Conservation (phyloP, 1,140 invertebrate genomes). For the Bathynomus jamesi region DNA sequence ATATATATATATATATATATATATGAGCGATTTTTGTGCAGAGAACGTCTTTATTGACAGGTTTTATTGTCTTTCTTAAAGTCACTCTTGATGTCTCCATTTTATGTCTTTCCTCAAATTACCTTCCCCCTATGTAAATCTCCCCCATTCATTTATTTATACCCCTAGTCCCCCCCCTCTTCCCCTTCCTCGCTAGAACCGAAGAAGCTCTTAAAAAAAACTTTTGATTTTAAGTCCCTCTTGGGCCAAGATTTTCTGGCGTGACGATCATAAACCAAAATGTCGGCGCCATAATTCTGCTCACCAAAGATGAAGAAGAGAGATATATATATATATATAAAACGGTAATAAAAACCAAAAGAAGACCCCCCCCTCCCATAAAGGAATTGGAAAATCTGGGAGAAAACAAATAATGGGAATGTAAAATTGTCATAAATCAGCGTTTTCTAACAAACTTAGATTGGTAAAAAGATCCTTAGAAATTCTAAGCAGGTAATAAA, state of each 20-base stretch:
- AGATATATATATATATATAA: neutral
- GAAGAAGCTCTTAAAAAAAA: no score
- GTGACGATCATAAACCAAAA: conserved; percentile 27
- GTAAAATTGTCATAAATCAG: conserved; percentile 25
- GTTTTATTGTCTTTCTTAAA: no score
- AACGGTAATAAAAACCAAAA: neutral
- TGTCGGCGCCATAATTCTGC: conserved; percentile 25
- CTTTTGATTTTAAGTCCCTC: no score
- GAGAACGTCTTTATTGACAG: no score
- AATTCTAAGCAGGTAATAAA: conserved; percentile 30
- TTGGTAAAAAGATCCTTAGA: conserved; percentile 21
- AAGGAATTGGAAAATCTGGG: conserved; percentile 14
- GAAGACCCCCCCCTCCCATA: conserved; percentile 15
- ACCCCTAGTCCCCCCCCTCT: no score
- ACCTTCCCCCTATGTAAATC: no score
- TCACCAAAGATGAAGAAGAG: conserved; percentile 5
- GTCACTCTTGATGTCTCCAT: no score
- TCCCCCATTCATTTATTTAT: no score
- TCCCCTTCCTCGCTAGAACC: no score
- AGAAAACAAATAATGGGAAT: conserved; percentile 31
- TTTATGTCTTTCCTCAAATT: no score
- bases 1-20: no score
- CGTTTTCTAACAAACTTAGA: conserved; percentile 12
- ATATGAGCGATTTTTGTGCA: no score
- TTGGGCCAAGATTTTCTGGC: neutral